Base-by-base conservation (phyloP, 2,888 invertebrate genomes). In the Volucella inflata region DNA sequence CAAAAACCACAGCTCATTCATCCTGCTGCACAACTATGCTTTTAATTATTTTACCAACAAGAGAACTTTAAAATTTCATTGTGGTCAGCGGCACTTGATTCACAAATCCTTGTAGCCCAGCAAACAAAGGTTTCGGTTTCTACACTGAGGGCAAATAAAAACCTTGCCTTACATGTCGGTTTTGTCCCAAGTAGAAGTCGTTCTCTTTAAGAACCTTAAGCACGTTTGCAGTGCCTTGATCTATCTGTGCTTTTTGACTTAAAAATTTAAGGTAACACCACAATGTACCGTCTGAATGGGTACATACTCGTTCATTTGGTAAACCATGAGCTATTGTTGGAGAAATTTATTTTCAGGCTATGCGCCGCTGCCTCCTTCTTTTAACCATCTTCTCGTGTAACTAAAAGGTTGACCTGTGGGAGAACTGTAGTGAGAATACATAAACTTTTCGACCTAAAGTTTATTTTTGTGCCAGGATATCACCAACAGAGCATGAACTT, bases 381-480 rank as follows among this genome's bases (percentile, higher is more conserved):
- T n/a, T 71, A 57, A 51, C 44, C 59, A 51, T 65, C 65, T 65
- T 65, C 51, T 65, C 17, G 48, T 80, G 68, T 80, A 55, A 68
- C 55, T 75, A 46, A 38, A 36, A 36, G 30, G 38, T 70, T 62
- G 57, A 81, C 64, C 70, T 81, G 64, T 16, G 65, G 11, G 6
- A 53, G 44, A 2, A 12, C 21, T 38, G 36, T 50, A 40, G 30
- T 36, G 46, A 67, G 59, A 21, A 60, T 59, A 48, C 57, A 62
- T 50, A 67, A 77, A 77, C 60, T 77, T 82, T 64, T 77, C 36
- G 42, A 67, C 75, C 75, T 48, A 67, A 36, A 59, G 57, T 71
- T 59, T 71, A 59, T 17, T 59, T 71, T 59, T 16, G 11, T 55
- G 16, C 53, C 42, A 51, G 42, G 67, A 30, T 42, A 42, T 55